Evolutionary conservation across 2,797 vertebrate genomes (phyloP).

Genomic region (Austrolebias charrua): DNA sequence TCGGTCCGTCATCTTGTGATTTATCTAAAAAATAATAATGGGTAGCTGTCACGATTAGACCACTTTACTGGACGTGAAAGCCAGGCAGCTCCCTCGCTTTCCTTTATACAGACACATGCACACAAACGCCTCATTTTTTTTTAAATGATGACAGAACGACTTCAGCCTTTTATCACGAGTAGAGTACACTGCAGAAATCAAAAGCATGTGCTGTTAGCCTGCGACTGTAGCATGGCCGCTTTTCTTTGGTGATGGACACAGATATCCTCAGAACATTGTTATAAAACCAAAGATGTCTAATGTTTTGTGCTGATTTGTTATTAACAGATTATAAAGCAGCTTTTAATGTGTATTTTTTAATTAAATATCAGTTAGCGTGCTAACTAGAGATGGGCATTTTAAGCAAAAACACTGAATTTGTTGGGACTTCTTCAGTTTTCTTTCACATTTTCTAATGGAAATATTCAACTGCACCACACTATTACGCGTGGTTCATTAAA

Average conservation of each 20-base stretch:
- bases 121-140: slow-evolving; percentile 29
- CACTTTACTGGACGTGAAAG: slow-evolving; percentile 70
- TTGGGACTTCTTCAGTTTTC: too few species aligned
- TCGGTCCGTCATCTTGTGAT: slow-evolving; percentile 76
- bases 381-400: too few species aligned
- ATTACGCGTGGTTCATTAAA: too few species aligned
- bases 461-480: too few species aligned
- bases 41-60: slow-evolving; percentile 69
- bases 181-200: slow-evolving; percentile 48
- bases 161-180: slow-evolving; percentile 57
- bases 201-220: slow-evolving; percentile 36
- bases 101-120: not conserved
- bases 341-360: too few species aligned
- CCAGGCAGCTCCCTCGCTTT: slow-evolving; percentile 22
- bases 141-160: slow-evolving; percentile 54
- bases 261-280: not conserved
- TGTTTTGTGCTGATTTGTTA: too few species aligned
- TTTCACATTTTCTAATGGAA: too few species aligned
- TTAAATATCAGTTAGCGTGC: too few species aligned
- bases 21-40: slow-evolving; percentile 74
- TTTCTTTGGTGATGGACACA: slow-evolving; percentile 5
- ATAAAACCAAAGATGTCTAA: not conserved
- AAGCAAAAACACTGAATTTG: too few species aligned
- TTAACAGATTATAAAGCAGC: too few species aligned
- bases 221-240: slow-evolving; percentile 10